Evolutionary conservation across 35 echinoderm and acorn worm species (phyloP).

Genomic region (Chiridota heheva): DNA sequence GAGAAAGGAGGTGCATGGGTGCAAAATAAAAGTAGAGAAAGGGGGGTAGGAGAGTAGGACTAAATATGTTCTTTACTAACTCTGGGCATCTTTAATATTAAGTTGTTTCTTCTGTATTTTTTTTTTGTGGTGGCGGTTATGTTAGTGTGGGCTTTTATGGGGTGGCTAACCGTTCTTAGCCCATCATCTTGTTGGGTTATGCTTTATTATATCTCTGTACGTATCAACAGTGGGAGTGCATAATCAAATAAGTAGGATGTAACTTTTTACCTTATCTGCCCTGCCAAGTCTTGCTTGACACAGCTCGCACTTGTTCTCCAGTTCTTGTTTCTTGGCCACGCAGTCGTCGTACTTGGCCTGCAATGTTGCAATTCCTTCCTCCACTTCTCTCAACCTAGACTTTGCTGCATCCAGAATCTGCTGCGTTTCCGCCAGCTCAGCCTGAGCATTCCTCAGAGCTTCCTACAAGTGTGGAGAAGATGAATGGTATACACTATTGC

Average conservation of each 20-base stretch:
- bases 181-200: too few relatives aligned
- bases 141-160: too few relatives aligned
- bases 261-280: constrained; percentile 96
- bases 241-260: neutral
- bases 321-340: constrained; percentile 93
- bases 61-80: too few relatives aligned
- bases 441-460: constrained; percentile 63
- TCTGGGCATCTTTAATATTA: too few relatives aligned
- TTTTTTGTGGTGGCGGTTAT: too few relatives aligned
- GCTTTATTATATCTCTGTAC: too few relatives aligned
- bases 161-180: too few relatives aligned
- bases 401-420: constrained; percentile 82
- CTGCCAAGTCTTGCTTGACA: constrained; percentile 85
- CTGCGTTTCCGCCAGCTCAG: constrained; percentile 89
- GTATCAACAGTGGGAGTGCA: neutral
- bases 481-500: neutral
- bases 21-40: too few relatives aligned
- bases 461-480: constrained; percentile 58
- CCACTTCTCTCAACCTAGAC: constrained; percentile 73
- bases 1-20: too few relatives aligned
- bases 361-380: constrained; percentile 95
- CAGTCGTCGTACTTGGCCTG: constrained; percentile 97
- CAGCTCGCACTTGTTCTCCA: constrained; percentile 89
- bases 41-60: too few relatives aligned
- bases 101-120: too few relatives aligned